Conservation (phyloP, 2,888 invertebrate species). For the Drosophila melanosoma region DNA sequence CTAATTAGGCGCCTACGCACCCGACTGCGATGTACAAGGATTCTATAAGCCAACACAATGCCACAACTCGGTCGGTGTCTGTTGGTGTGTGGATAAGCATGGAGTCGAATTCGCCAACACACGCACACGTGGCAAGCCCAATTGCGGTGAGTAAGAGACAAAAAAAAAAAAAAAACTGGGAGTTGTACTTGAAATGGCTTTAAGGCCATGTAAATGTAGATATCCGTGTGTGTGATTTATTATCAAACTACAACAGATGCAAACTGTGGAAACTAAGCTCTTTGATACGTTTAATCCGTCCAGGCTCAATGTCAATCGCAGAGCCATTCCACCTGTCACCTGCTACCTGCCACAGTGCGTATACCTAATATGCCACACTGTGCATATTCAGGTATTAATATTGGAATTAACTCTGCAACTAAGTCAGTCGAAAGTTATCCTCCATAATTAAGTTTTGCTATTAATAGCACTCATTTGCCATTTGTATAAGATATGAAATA, state of each 20-base stretch:
- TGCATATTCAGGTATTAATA: background rate
- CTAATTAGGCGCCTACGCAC: slow-evolving; percentile 89
- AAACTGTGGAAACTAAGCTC: background rate
- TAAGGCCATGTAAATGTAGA: background rate
- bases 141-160: slow-evolving; percentile 88
- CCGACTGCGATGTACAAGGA: slow-evolving; percentile 94
- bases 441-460: slow-evolving; percentile 57
- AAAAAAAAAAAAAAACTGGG: background rate
- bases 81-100: slow-evolving; percentile 97
- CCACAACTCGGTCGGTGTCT: slow-evolving; percentile 93
- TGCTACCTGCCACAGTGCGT: slow-evolving; percentile 41
- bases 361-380: slow-evolving; percentile 50
- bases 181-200: slow-evolving; percentile 20
- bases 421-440: background rate
- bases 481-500: slow-evolving; percentile 21
- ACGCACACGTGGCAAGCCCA: slow-evolving; percentile 92
- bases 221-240: background rate
- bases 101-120: slow-evolving; percentile 95
- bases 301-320: background rate
- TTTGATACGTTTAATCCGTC: slow-evolving; percentile 12
- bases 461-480: slow-evolving; percentile 57
- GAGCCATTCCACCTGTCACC: background rate
- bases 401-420: slow-evolving; percentile 7
- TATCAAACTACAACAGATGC: background rate
- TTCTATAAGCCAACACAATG: slow-evolving; percentile 95